Conservation (phyloP, 2,888 invertebrate genomes). For the Vannuccia rotundouncinata region DNA sequence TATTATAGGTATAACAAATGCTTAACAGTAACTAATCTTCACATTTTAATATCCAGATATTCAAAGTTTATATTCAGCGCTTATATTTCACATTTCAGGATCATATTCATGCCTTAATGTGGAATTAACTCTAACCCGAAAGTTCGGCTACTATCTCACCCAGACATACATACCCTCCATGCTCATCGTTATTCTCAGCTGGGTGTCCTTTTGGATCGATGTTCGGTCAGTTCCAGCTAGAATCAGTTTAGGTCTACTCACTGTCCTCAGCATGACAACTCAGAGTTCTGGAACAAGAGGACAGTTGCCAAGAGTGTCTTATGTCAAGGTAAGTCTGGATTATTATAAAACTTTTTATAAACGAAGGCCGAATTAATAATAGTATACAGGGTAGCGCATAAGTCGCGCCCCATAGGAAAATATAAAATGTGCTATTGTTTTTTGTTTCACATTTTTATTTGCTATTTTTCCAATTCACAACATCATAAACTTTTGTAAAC, state of each 20-base stretch:
- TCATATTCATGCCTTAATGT: conserved; percentile 35
- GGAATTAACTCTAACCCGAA: conserved; percentile 29
- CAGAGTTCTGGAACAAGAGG: conserved; percentile 36
- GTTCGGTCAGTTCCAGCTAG: conserved; percentile 35
- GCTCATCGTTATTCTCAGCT: conserved; percentile 38
- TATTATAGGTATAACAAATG: too few relatives aligned
- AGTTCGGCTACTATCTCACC: conserved; percentile 37
- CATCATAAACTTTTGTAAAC: too few relatives aligned
- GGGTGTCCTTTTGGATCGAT: conserved; percentile 39
- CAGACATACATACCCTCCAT: conserved; percentile 38
- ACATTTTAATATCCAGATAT: neutral
- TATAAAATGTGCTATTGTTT: too few relatives aligned
- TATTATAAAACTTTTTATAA: too few relatives aligned
- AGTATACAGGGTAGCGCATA: too few relatives aligned
- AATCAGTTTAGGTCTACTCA: conserved; percentile 36
- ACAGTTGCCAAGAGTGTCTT: conserved; percentile 37
- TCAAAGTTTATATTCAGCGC: too few relatives aligned
- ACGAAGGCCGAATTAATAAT: too few relatives aligned
- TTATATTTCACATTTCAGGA: neutral
- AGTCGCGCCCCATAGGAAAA: too few relatives aligned
- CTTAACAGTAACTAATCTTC: neutral
- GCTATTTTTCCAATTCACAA: too few relatives aligned
- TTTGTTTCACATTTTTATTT: too few relatives aligned
- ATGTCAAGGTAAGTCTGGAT: conserved; percentile 35
- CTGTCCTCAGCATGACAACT: conserved; percentile 37